Evolutionary conservation across 2,797 vertebrate genomes (phyloP).

Genomic region (Malacoraja senta): DNA sequence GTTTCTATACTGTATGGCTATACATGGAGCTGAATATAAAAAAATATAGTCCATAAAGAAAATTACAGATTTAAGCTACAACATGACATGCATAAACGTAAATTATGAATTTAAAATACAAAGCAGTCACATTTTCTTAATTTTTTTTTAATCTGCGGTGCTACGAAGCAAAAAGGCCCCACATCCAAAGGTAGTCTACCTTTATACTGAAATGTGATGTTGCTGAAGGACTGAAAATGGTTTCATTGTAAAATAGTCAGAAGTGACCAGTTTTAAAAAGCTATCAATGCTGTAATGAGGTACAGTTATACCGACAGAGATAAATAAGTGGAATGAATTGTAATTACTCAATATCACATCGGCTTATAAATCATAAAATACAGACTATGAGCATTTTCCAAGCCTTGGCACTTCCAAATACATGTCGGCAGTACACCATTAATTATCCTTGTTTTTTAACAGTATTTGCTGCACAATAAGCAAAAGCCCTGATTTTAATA

Average conservation of each 20-base stretch:
- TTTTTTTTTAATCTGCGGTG: not conserved
- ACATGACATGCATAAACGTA: not conserved
- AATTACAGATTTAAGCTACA: not conserved
- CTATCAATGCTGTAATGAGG: not conserved
- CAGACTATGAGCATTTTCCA: not conserved
- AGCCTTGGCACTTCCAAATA: not conserved
- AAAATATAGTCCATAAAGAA: not conserved
- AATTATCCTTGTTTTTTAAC: not conserved
- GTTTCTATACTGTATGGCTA: too few species aligned
- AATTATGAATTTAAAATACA: not conserved
- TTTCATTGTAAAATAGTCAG: not conserved
- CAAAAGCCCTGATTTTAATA: not conserved
- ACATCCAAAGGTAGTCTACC: not conserved
- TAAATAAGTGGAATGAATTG: constrained; percentile 10
- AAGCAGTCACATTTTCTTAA: not conserved
- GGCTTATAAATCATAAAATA: not conserved
- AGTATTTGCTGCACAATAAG: not conserved
- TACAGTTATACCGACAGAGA: not conserved
- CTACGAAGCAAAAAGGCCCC: not conserved
- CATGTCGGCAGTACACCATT: not conserved
- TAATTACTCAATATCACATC: not conserved
- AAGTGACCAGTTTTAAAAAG: not conserved
- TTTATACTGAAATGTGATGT: not conserved
- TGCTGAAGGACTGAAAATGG: not conserved
- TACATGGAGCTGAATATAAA: not conserved